These are phyloP conservation scores for Piprites chloris DNA, from an alignment of 2,113 vertebrate genomes.

Conservation along the genomic window DNA sequence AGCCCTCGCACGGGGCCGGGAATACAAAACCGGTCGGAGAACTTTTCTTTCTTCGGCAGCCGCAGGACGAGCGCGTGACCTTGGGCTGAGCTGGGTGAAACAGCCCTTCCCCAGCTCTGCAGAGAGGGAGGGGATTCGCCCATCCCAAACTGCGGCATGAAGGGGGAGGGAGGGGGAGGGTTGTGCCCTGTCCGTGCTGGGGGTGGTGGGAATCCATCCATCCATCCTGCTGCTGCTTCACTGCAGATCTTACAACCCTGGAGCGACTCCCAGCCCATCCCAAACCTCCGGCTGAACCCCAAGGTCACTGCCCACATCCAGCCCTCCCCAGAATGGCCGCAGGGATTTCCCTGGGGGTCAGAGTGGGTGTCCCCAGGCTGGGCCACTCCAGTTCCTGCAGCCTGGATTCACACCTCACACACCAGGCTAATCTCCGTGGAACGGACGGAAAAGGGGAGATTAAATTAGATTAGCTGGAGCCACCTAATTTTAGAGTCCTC, in stretches of 20 bases:
- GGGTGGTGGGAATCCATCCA: neutral
- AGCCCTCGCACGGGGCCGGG: neutral
- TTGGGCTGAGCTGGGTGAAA: neutral
- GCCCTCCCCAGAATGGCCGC: rapidly evolving
- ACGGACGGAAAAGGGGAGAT: neutral
- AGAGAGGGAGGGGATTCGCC: rapidly evolving
- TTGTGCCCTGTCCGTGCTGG: neutral
- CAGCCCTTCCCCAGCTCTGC: neutral
- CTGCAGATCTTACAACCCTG: rapidly evolving
- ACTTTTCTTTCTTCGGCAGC: neutral
- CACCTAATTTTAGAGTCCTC: neutral
- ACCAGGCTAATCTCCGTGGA: neutral
- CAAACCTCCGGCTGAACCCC: neutral
- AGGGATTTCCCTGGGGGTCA: rapidly evolving
- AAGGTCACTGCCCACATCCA: neutral
- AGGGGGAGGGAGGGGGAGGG: neutral
- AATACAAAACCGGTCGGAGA: conserved; percentile 30
- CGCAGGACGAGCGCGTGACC: neutral
- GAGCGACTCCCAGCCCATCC: neutral
- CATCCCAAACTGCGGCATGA: rapidly evolving
- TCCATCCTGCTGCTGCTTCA: neutral
- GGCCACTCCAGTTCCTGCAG: neutral
- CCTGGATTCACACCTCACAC: neutral
- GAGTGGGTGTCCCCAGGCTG: neutral
- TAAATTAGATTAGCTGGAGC: neutral